Base-by-base conservation (phyloP, 2,888 invertebrate genomes). In the Callyntrura guangdongensis region DNA sequence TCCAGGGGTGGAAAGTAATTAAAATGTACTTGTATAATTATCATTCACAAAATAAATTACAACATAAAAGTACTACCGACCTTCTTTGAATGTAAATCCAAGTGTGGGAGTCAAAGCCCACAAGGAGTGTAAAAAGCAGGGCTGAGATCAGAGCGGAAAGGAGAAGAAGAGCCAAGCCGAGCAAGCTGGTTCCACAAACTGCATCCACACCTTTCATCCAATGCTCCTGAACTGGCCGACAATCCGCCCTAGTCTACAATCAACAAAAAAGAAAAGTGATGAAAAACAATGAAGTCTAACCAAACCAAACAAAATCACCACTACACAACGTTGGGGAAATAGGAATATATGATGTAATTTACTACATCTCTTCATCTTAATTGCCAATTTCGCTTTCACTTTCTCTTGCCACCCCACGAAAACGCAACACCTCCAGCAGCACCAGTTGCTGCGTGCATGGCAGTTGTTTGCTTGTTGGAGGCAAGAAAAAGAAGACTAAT, bases 31-130 rank as follows among this genome's bases (percentile, higher is more conserved):
- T 25, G 20, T 25, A 45, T 45, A 12, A 49, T 17, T n/a, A 59
- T n/a, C 36, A 27, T 5, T 25, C n/a, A 36, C 36, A 36, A 36
- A 36, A 36, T 36, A 36, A 36, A 12, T 14, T 20, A 9, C 25
- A 47, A 17, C n/a, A 74, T 47, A 14, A 74, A 47, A 36, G 36
- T 36, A 81, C 81, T 36, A 25, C 81, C 6, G 49, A 97, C 98
- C 97, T 97, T 95, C 98, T 98, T 94, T 98, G 97, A 93, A 99
- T 98, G 95, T 99, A 98, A 95, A 99, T 98, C 99, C 99, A 99
- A 9, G 99, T 98, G 94, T 99, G 98, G 4, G 98, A 99, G 95
- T 99, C 98, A 85, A 99, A 97, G 96, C 99, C 98, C 82, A 99
- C 98, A 94, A 99, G 97, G 47, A 98, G 97, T 0, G 99, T 98